Percentiles rank a stretch among this genome's conserved stretches.
phyloP scores from a whole-genome alignment of 2,888 invertebrate genomes.

The Agriopis marginaria region DNA sequence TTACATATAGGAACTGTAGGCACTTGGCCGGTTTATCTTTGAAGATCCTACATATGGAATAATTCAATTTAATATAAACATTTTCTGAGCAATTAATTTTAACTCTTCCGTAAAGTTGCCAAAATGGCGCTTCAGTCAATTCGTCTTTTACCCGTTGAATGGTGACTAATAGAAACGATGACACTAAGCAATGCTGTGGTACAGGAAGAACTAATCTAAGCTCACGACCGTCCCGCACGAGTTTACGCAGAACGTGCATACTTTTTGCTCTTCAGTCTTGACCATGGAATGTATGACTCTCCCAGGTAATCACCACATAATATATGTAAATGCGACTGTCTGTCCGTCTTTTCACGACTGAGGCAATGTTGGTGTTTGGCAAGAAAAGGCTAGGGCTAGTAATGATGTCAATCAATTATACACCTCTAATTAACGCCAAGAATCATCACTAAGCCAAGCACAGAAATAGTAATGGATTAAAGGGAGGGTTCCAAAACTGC shows the following conservation, averaged over 20 bases:
- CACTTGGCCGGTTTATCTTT: no score
- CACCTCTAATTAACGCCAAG: slow-evolving; percentile 54
- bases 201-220: slow-evolving; percentile 6
- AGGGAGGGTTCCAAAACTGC: slow-evolving; percentile 49
- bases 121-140: no score
- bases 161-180: slow-evolving; percentile 16
- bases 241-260: not conserved
- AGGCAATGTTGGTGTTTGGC: not conserved
- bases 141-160: not conserved
- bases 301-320: not conserved
- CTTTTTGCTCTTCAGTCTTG: slow-evolving; percentile 18
- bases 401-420: slow-evolving; percentile 46
- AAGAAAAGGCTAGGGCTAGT: not conserved
- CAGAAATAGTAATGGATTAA: slow-evolving; percentile 50
- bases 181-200: not conserved
- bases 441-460: slow-evolving; percentile 50
- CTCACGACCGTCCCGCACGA: slow-evolving; percentile 15
- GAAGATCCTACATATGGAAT: no score
- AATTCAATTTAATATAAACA: no score
- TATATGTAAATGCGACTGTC: not conserved
- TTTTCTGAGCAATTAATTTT: no score
- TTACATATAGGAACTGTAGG: no score
- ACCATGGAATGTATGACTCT: not conserved
- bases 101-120: no score
- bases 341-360: not conserved